Conservation (phyloP, 2,888 invertebrate species). For the Euzophera pinguis region DNA sequence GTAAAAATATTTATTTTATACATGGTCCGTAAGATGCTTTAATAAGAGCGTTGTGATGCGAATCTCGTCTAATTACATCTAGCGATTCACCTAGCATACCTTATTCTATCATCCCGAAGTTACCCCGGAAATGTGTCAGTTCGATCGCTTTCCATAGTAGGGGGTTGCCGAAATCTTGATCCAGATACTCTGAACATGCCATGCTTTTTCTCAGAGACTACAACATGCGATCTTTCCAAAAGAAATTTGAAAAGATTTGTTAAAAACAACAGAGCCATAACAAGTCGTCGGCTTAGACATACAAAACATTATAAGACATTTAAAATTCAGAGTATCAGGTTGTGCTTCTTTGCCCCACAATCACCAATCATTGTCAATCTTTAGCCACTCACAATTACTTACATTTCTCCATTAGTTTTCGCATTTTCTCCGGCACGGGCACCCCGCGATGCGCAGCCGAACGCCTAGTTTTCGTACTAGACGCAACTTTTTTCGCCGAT, state of each 20-base stretch:
- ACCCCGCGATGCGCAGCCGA: slow-evolving; percentile 52
- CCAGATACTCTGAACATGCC: not conserved
- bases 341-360: not conserved
- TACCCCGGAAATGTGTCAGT: slow-evolving; percentile 30
- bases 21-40: slow-evolving; percentile 69
- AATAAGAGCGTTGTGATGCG: slow-evolving; percentile 58
- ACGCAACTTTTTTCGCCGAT: slow-evolving; percentile 21
- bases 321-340: not conserved
- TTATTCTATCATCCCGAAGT: slow-evolving; percentile 34
- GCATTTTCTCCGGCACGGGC: slow-evolving; percentile 63
- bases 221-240: not conserved
- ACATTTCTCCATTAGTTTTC: slow-evolving; percentile 46
- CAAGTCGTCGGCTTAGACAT: no score
- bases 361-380: not conserved
- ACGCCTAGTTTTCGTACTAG: slow-evolving; percentile 33
- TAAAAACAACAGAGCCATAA: no score
- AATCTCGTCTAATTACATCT: slow-evolving; percentile 45
- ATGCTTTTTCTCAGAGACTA: no score
- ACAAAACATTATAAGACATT: no score
- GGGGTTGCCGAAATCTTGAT: not conserved
- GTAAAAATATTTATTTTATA: slow-evolving; percentile 71
- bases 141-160: slow-evolving; percentile 13
- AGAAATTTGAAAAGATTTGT: no score
- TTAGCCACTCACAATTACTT: slow-evolving; percentile 26
- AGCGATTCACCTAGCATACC: slow-evolving; percentile 44